A percentile compares a stretch with the other conserved stretches of the same genome.
Conservation (phyloP, 2,113 vertebrate genomes). For the Dasyprocta punctata region DNA sequence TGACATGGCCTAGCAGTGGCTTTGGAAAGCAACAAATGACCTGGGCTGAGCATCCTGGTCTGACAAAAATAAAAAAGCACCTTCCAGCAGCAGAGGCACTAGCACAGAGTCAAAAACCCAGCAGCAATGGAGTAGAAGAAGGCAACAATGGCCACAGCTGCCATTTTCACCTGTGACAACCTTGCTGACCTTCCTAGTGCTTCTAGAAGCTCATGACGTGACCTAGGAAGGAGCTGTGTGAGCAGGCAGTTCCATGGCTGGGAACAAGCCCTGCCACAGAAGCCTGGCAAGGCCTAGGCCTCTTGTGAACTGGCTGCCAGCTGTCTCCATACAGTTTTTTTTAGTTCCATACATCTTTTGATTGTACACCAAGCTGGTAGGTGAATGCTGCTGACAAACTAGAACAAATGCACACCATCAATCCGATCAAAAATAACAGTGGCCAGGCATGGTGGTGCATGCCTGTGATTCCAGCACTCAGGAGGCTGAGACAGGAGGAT, state of each 20-base stretch:
- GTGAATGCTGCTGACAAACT: not conserved
- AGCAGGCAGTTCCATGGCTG: rapidly evolving
- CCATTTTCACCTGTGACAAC: no score
- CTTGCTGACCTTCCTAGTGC: rapidly evolving
- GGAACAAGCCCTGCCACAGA: rapidly evolving
- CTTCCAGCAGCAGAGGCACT: not conserved
- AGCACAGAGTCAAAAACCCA: not conserved
- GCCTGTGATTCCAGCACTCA: not conserved
- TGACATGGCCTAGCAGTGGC: rapidly evolving
- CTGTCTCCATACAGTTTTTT: no score
- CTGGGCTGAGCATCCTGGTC: not conserved
- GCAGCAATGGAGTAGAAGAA: not conserved
- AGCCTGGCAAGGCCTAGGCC: not conserved
- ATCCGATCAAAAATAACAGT: not conserved
- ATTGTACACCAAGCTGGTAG: not conserved
- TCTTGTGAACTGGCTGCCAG: not conserved
- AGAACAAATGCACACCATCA: not conserved
- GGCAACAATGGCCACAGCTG: no score
- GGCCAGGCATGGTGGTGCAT: not conserved
- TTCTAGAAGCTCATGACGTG: not conserved
- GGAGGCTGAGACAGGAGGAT: not conserved
- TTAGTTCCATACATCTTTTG: not conserved
- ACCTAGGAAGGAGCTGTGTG: rapidly evolving
- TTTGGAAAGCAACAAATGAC: not conserved
- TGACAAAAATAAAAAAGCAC: rapidly evolving